phyloP scores from a whole-genome alignment of 2,888 invertebrate species.

The Rhamnusium bicolor region DNA sequence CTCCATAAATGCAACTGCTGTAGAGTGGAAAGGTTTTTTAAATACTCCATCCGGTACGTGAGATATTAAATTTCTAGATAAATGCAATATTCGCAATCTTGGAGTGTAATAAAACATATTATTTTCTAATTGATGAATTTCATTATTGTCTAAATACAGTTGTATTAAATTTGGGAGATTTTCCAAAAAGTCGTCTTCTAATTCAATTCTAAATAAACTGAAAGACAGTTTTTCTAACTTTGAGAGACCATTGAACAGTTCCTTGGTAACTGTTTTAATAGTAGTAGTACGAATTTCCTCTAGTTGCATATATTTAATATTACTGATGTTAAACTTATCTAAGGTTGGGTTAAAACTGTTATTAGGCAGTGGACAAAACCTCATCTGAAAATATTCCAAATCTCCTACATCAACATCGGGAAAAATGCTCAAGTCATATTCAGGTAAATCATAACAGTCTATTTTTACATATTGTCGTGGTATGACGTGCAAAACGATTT shows the following conservation, averaged over 20 bases:
- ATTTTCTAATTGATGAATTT: conserved; percentile 69
- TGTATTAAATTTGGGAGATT: conserved; percentile 52
- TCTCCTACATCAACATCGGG: conserved; percentile 71
- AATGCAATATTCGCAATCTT: conserved; percentile 78
- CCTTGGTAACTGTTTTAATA: conserved; percentile 32
- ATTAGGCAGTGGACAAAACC: conserved; percentile 74
- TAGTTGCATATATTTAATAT: conserved; percentile 50
- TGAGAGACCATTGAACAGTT: conserved; percentile 33
- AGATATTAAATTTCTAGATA: conserved; percentile 79
- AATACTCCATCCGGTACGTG: conserved; percentile 78
- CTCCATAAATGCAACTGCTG: conserved; percentile 78
- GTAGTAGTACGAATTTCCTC: conserved; percentile 17
- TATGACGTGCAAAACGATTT: conserved; percentile 42
- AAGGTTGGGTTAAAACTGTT: conserved; percentile 72
- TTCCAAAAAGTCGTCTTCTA: conserved; percentile 20
- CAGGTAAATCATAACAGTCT: conserved; percentile 43
- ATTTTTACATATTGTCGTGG: conserved; percentile 45
- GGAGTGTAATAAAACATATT: conserved; percentile 76
- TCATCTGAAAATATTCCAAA: conserved; percentile 72
- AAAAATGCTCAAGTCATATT: conserved; percentile 70
- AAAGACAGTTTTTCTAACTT: conserved; percentile 28
- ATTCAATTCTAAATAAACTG: conserved; percentile 9
- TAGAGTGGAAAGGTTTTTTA: conserved; percentile 75
- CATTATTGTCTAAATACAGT: conserved; percentile 51
- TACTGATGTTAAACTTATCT: conserved; percentile 70